Base-by-base conservation (phyloP, 2,797 vertebrate species). In the Kryptopterus vitreolus region DNA sequence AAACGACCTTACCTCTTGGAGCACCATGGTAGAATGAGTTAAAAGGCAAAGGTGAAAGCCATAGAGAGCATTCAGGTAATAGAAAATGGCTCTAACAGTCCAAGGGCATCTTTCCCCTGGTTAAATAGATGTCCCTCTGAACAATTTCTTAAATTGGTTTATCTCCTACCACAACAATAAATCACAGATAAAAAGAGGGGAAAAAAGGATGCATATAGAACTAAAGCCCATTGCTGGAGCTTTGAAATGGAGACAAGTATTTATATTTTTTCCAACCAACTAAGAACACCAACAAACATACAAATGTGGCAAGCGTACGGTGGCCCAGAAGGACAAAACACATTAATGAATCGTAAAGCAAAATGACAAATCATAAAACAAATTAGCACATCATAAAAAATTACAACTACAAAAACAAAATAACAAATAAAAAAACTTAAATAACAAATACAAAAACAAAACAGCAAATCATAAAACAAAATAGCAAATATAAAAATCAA, bases 81-180 rank as follows among this genome's bases (percentile, higher is more conserved):
- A 70, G 0, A 50, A 52, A 52, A 31, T 50, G 24, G 26, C 18
- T 50, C 52, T 16, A 46, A 24, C 1, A 12, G 9, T 68, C n/a
- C 65, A 48, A 46, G 43, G 38, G 24, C 13, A 48, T 48, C 46
- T 46, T 18, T 29, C 3, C 2, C 29, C 29, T 69, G 31, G 29
- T 29, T 71, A 53, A 71, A 57, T 72, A 12, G 22, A 72, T 3
- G 52, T 35, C 31, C 1, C 7, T 57, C 20, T 72, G 13, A 57
- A 72, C 70, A 35, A 73, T 73, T 73, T 57, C 22, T 38, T 57
- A n/a, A 57, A 38, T 35, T 38, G 4, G 55, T 55, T 35, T 35
- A 73, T 35, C 52, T 16, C 8, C 70, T 57, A n/a, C 3, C 31
- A 73, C 33, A 57, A 38, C 26, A 5, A 71, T 35, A 57, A 73